Evolutionary conservation across 2,888 invertebrate genomes (phyloP), one percentile per base, ranked within the genome.

Genomic region (Scaeva pyrastri): DNA sequence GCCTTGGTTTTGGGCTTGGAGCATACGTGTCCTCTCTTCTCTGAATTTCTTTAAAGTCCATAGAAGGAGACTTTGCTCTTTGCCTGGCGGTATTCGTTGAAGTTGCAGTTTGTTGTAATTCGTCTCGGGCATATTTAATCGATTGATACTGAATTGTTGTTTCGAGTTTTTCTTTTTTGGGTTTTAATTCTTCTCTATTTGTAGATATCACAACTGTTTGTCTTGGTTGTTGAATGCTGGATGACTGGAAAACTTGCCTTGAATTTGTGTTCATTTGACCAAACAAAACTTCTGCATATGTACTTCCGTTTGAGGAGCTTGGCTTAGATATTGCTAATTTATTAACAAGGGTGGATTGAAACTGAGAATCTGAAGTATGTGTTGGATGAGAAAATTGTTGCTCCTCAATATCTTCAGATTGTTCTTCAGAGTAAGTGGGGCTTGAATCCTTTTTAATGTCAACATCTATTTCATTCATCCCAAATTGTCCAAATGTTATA

Each of bases 211-310:
- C 88, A 89, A 90, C 88, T 26, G 88, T 58, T 78, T 85, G 75
- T 45, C 64, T 64, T 83, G 71, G 89, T 88, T 89, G 89, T 87
- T 91, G 91, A 89, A 90, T 91, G 92, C 93, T 93, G 94, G 94
- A 94, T 94, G 94, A 94, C 94, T 94, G 94, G 92, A 93, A 92
- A 91, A 88, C 88, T 90, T 90, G 88, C 89, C 89, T 87, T 89
- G 87, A 75, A 19, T 71, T 74, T 21, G 50, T 70, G 52, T 52
- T 81, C 52, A 56, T 39, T 72, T 52, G 62, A 50, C 91, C 91
- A 89, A 92, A 92, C 48, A 92, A 89, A 80, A 92, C 91, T 89
- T 92, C 91, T 87, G 91, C 91, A 86, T 92, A 92, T 56, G 92
- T 92, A 76, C 86, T 74, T 73, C 68, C 76, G 8, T 75, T 62